Evolutionary conservation across 2,113 vertebrate genomes (phyloP).

Genomic region (Chauna torquata): DNA sequence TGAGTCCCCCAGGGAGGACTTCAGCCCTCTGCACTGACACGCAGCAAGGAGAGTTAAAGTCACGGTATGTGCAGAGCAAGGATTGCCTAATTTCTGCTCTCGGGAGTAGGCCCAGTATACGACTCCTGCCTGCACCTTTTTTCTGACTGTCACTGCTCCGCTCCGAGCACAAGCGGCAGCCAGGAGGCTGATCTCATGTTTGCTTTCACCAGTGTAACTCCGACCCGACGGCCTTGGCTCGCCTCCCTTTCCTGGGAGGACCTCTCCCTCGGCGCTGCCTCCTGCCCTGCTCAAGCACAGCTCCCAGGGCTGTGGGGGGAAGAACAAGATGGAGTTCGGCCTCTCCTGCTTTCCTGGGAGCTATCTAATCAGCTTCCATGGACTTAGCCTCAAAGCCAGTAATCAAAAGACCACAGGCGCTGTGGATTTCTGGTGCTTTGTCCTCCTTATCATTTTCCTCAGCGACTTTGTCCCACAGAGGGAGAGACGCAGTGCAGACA

Average conservation of each 20-base stretch:
- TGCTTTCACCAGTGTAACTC: background rate
- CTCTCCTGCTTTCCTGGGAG: background rate
- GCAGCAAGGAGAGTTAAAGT: background rate
- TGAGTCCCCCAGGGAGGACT: background rate
- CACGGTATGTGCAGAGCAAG: background rate
- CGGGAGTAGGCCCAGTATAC: background rate
- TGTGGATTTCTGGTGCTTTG: background rate
- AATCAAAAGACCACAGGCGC: background rate
- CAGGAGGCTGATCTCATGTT: background rate
- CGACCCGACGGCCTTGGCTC: background rate
- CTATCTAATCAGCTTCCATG: conserved; percentile 30
- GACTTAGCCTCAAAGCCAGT: background rate
- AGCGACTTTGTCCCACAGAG: background rate
- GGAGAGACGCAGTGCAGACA: background rate
- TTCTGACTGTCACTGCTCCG: background rate
- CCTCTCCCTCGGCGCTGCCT: background rate
- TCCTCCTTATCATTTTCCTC: background rate
- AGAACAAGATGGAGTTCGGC: background rate
- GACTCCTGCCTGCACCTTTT: background rate
- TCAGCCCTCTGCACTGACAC: background rate
- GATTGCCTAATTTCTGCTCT: background rate
- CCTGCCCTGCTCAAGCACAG: background rate
- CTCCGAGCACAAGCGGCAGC: background rate
- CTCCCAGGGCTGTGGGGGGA: background rate
- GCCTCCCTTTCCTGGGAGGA: background rate